phyloP scores from a whole-genome alignment of 2,113 vertebrate genomes.

The Oxygymnocypris stewartii region DNA sequence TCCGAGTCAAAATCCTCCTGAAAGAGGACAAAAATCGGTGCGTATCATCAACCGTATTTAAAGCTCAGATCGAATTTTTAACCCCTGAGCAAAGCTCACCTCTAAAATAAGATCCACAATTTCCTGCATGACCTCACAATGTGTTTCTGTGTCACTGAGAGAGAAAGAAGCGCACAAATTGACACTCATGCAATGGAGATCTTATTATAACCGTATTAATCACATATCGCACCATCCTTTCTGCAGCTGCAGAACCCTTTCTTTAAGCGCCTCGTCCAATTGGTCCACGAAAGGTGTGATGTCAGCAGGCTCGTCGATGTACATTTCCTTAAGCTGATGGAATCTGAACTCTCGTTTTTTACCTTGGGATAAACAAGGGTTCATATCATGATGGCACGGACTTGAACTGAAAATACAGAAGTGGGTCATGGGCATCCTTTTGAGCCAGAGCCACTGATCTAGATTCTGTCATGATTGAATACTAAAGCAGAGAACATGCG shows the following conservation, averaged over 20 bases:
- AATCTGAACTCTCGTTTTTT: conserved; percentile 96
- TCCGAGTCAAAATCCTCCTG: conserved; percentile 97
- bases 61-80: fast-evolving
- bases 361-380: conserved; percentile 66
- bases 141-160: conserved; percentile 87
- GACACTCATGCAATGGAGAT: neutral
- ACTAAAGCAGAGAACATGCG: neutral
- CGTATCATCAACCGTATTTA: neutral
- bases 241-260: conserved; percentile 92
- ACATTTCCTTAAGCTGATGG: conserved; percentile 91
- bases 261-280: conserved; percentile 89
- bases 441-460: neutral
- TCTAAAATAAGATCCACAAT: conserved; percentile 96
- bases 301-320: conserved; percentile 90
- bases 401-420: neutral
- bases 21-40: neutral
- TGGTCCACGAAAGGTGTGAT: conserved; percentile 94
- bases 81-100: conserved; percentile 70
- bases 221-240: conserved; percentile 82
- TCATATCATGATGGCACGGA: neutral
- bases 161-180: conserved; percentile 38
- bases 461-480: neutral
- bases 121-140: conserved; percentile 98
- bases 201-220: neutral
- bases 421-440: neutral